These are phyloP conservation scores for Rotaria magnacalcarata DNA, from an alignment of 2,888 invertebrate genomes.

Conservation along the genomic window DNA sequence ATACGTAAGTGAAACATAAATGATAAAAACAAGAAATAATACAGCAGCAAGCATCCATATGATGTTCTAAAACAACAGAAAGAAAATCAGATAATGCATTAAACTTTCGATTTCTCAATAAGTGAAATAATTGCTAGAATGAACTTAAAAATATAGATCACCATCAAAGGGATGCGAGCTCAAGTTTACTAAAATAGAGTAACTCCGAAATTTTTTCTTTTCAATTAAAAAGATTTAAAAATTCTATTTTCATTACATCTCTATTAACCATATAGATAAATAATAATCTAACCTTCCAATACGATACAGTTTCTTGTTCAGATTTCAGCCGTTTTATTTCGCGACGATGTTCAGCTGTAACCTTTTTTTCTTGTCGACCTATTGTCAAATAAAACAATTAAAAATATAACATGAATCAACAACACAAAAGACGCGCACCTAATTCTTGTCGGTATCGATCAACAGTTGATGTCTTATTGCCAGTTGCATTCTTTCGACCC, in stretches of 20 bases:
- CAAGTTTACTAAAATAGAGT: too few relatives aligned
- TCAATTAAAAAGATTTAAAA: too few relatives aligned
- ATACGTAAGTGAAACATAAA: background rate
- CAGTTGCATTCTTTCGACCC: slow-evolving; percentile 1
- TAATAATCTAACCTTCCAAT: slow-evolving; percentile 25
- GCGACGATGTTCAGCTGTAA: background rate
- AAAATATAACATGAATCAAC: background rate
- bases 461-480: background rate
- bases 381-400: background rate
- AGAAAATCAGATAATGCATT: too few relatives aligned
- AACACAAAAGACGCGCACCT: background rate
- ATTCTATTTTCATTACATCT: too few relatives aligned
- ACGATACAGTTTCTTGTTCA: background rate
- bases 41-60: background rate
- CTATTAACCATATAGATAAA: too few relatives aligned
- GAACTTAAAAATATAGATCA: too few relatives aligned
- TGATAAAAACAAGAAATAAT: background rate
- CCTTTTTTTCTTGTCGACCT: slow-evolving; percentile 17
- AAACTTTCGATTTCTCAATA: too few relatives aligned
- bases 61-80: background rate
- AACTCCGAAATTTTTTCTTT: too few relatives aligned
- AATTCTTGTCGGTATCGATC: slow-evolving; percentile 29
- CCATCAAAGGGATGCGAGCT: too few relatives aligned
- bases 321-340: background rate
- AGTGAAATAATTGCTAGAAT: too few relatives aligned